Conservation (phyloP, 2,797 vertebrate species). For the Enteromius viviparus region DNA sequence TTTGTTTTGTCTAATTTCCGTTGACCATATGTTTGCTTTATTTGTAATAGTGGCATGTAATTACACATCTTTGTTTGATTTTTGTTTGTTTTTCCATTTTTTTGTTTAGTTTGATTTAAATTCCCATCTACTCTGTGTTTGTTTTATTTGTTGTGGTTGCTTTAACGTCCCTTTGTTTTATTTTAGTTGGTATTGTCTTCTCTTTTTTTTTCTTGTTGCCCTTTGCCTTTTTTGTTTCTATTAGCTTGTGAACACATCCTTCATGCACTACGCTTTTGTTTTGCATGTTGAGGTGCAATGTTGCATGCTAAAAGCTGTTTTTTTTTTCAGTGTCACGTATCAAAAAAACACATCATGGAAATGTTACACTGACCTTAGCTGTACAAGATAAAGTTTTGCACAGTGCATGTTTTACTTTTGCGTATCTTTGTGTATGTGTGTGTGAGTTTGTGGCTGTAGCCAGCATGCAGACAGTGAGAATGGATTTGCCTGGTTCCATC, state of each 20-base stretch:
- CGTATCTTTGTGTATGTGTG: slow-evolving; percentile 11
- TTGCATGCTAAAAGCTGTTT: neutral
- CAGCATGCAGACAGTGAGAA: slow-evolving; percentile 59
- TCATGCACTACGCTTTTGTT: neutral
- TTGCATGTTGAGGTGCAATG: neutral
- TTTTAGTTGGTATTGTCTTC: neutral
- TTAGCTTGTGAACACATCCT: neutral
- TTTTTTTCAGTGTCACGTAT: too few species aligned
- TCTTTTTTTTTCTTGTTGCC: neutral
- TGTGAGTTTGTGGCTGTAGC: slow-evolving; percentile 9
- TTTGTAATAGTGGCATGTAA: neutral
- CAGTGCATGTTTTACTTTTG: neutral
- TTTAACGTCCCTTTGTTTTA: neutral
- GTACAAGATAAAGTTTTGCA: slow-evolving; percentile 18
- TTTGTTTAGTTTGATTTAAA: neutral
- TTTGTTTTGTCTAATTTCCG: neutral
- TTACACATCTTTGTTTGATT: neutral
- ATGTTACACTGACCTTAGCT: neutral
- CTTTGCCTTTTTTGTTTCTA: neutral
- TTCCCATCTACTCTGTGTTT: neutral
- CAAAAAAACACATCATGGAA: neutral
- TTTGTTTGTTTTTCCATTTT: neutral
- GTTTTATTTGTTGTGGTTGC: neutral
- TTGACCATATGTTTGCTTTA: neutral
- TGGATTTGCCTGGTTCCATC: slow-evolving; percentile 43